Base-by-base conservation (phyloP, 2,888 invertebrate species). In the Torymus texanus region DNA sequence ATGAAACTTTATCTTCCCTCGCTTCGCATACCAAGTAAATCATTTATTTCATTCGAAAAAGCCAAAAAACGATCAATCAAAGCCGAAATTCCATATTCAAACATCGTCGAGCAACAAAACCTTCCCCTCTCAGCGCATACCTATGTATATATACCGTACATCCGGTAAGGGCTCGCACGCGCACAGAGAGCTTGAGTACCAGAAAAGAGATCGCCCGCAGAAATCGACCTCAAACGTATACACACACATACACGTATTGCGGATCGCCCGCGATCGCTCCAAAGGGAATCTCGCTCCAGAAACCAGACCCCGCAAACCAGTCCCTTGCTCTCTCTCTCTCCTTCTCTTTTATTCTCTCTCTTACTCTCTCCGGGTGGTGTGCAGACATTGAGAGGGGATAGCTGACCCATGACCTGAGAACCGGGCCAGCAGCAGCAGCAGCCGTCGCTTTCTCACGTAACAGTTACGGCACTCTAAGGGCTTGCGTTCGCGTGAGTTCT, bases 401-500 rank as follows among this genome's bases (percentile, higher is more conserved):
- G 18, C 51, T 85, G 88, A 86, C 87, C 89, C 85, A 83, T 88
- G 88, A 87, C 88, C 88, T 84, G 83, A 84, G 88, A 89, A 90
- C 84, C 88, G 85, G 88, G 88, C 86, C 88, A 87, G 86, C 85
- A 41, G 29, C 29, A 2, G n/a, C n/a, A n/a, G 41, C 41, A 41
- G 87, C 83, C 61, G 51, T 79, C 85, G 86, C 85, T 87, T 88
- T 89, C 88, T 89, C 88, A 88, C 87, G 88, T 89, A 88, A 88
- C 88, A 83, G 86, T 88, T 88, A 86, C 86, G 85, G 86, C 84
- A 87, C 81, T 82, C 79, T 68, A 79, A 71, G 75, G 75, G 65
- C 55, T 68, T 24, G n/a, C 58, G 10, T 50, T n/a, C 13, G 18
- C 21, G 18, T 58, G 29, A 75, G 56, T 51, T 78, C 77, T 79